A percentile compares a stretch with the other conserved stretches of the same genome.
phyloP scores from a whole-genome alignment of 2,797 vertebrate genomes.

The Notolepis coatsorum region DNA sequence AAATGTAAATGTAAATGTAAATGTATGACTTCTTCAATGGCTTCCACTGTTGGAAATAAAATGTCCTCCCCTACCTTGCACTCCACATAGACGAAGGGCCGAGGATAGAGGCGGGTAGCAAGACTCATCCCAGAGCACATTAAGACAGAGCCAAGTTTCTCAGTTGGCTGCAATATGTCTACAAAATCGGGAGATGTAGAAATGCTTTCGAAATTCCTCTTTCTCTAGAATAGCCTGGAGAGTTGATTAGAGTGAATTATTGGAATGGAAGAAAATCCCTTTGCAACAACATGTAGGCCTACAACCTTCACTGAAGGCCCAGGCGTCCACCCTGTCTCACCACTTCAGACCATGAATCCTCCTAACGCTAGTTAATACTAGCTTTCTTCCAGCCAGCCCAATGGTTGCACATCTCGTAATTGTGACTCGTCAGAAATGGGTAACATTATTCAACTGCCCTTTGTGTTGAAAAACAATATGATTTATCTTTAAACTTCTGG shows the following conservation, averaged over 20 bases:
- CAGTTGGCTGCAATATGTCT: not conserved
- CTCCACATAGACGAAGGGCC: not conserved
- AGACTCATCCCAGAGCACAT: constrained; percentile 1
- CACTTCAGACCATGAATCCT: constrained; percentile 62
- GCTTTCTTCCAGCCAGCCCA: constrained; percentile 9
- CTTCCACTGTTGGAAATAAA: not conserved
- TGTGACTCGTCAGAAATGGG: constrained; percentile 28
- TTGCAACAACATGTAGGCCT: constrained; percentile 41
- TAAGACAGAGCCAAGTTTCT: no score
- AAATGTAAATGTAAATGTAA: no score
- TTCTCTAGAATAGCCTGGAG: not conserved
- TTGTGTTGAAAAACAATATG: constrained; percentile 3
- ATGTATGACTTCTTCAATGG: not conserved
- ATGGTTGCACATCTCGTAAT: constrained; percentile 1
- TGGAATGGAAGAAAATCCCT: constrained; percentile 35
- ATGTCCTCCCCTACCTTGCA: not conserved
- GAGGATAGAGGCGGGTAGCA: not conserved
- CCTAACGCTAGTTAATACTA: constrained; percentile 26
- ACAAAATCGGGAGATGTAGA: no score
- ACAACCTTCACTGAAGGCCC: constrained; percentile 47
- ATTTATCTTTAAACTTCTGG: constrained; percentile 14
- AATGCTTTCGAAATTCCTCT: not conserved
- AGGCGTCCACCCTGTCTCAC: constrained; percentile 44
- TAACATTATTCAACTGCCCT: constrained; percentile 28
- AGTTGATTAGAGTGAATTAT: constrained; percentile 30